phyloP scores from a whole-genome alignment of 2,888 invertebrate species.

The Calameuta idolon region DNA sequence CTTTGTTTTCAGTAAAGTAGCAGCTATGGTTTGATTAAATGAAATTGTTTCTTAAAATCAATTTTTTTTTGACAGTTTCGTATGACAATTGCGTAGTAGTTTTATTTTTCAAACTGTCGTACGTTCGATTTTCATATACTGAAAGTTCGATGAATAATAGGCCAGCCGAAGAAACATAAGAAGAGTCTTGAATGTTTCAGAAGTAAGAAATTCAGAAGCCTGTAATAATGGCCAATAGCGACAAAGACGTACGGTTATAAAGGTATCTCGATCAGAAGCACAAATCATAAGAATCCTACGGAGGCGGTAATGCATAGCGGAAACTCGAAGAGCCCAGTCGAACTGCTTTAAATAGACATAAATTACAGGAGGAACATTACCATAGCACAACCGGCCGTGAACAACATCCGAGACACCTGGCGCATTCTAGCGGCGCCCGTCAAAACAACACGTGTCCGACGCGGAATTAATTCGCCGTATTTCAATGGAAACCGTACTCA shows the following conservation, averaged over 20 bases:
- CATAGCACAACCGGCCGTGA: conserved; percentile 33
- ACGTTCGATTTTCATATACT: background rate
- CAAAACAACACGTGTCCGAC: conserved; percentile 43
- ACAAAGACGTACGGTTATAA: background rate
- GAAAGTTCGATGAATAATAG: background rate
- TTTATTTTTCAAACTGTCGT: background rate
- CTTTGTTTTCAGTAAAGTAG: background rate
- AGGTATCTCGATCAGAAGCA: conserved; percentile 6
- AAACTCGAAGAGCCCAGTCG: conserved; percentile 31
- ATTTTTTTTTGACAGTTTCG: background rate
- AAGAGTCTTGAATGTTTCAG: background rate
- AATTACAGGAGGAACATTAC: conserved; percentile 48
- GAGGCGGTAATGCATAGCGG: background rate
- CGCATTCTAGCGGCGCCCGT: conserved; percentile 38
- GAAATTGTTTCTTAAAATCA: background rate
- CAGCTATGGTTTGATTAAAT: background rate
- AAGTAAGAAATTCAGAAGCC: background rate
- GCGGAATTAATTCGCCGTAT: conserved; percentile 20
- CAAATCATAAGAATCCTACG: conserved; percentile 33
- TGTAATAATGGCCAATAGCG: background rate
- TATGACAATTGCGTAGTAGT: background rate
- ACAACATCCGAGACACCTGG: conserved; percentile 44
- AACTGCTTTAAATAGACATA: conserved; percentile 50
- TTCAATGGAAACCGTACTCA: conserved; percentile 2
- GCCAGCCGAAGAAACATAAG: background rate